Evolutionary conservation across 2,113 vertebrate species (phyloP).

Genomic region (Gnathochromis pfefferi): DNA sequence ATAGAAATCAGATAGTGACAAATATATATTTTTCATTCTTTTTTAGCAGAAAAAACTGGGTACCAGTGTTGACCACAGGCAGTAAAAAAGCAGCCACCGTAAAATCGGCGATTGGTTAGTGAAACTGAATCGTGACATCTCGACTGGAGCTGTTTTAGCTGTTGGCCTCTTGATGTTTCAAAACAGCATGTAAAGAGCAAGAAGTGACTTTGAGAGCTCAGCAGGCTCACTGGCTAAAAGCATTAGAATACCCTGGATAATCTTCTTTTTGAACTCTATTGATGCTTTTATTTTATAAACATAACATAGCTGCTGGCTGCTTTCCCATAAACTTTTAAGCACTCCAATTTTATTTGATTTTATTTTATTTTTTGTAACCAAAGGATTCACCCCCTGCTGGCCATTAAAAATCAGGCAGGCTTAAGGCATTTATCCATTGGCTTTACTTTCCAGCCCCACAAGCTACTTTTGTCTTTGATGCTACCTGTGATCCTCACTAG

Average conservation of each 20-base stretch:
- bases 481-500: neutral
- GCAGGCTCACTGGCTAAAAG: neutral
- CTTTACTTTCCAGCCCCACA: neutral
- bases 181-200: neutral
- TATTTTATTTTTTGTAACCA: neutral
- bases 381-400: neutral
- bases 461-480: neutral
- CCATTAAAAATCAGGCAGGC: neutral
- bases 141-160: neutral
- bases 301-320: neutral
- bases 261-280: neutral
- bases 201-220: neutral
- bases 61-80: neutral
- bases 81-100: neutral
- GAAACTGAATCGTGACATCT: neutral
- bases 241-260: neutral
- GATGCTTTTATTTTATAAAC: neutral
- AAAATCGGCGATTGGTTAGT: rapidly evolving
- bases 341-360: rapidly evolving
- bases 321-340: neutral
- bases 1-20: neutral
- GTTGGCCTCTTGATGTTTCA: neutral
- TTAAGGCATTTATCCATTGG: neutral
- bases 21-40: neutral
- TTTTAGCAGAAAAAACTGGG: neutral